Percentiles rank a stretch among this genome's conserved stretches.
Evolutionary conservation across 1,140 invertebrate genomes (phyloP).

Genomic region (Camponotus vicinus): DNA sequence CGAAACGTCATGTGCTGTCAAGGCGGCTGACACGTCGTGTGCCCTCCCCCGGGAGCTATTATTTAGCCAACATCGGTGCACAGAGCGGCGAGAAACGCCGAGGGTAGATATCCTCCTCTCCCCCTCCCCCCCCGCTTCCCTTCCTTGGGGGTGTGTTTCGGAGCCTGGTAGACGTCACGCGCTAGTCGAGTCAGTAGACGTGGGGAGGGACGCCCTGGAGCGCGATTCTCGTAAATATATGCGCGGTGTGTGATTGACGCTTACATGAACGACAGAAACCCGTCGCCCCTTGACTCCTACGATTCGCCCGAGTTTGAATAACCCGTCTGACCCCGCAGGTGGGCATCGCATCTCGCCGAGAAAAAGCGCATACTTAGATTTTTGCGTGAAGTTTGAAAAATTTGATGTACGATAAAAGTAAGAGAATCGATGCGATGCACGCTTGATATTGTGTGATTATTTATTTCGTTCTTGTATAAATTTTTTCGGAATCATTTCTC

Average conservation of each 20-base stretch:
- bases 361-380: conserved; percentile 12
- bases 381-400: background rate
- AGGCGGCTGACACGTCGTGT: conserved; percentile 84
- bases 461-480: background rate
- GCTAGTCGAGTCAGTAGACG: conserved; percentile 61
- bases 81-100: conserved; percentile 67
- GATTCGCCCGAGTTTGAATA: conserved; percentile 37
- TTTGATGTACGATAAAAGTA: background rate
- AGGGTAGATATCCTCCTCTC: conserved; percentile 63
- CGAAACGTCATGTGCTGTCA: conserved; percentile 82
- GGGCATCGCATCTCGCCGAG: background rate
- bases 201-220: conserved; percentile 60
- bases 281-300: conserved; percentile 63
- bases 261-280: conserved; percentile 80
- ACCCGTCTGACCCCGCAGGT: conserved; percentile 54
- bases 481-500: background rate
- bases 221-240: conserved; percentile 72
- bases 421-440: background rate
- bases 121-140: background rate
- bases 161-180: conserved; percentile 70
- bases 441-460: background rate
- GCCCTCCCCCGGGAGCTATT: conserved; percentile 82
- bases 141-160: conserved; percentile 73
- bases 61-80: conserved; percentile 84
- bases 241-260: conserved; percentile 85